A percentile compares a stretch with the other conserved stretches of the same genome.
Evolutionary conservation across 2,888 invertebrate genomes (phyloP).

Genomic region (Diaphora mendica): DNA sequence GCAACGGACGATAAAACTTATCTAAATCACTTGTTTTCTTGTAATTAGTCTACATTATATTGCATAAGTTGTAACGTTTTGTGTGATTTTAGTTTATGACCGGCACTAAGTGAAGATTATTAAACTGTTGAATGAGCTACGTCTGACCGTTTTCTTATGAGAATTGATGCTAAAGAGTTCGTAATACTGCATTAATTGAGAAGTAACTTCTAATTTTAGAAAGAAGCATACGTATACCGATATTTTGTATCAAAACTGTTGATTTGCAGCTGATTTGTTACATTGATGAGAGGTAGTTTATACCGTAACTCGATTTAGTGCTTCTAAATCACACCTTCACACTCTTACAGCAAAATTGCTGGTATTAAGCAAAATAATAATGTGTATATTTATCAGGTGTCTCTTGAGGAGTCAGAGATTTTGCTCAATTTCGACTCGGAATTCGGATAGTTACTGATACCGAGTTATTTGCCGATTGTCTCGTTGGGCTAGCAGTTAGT

Average conservation of each 20-base stretch:
- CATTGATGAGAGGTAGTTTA: background rate
- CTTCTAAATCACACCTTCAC: background rate
- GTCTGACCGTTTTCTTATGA: conserved; percentile 12
- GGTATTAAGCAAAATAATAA: background rate
- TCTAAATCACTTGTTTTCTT: conserved; percentile 72
- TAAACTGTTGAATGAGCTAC: conserved; percentile 35
- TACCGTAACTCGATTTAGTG: too few species aligned
- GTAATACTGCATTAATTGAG: background rate
- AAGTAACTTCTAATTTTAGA: background rate
- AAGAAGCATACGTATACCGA: background rate
- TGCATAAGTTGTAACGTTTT: conserved; percentile 47
- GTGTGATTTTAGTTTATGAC: conserved; percentile 46
- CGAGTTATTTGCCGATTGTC: background rate
- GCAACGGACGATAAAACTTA: conserved; percentile 62
- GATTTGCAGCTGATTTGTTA: background rate
- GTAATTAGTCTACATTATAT: conserved; percentile 62
- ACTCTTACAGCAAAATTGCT: background rate
- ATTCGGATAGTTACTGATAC: background rate
- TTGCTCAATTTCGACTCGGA: background rate
- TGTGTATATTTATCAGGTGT: background rate
- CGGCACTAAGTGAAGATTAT: conserved; percentile 30
- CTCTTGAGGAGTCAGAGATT: background rate
- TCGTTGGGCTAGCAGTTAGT: too few species aligned
- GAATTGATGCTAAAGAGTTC: conserved; percentile 2
- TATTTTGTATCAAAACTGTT: background rate